Conservation (phyloP, 23 tunicate genomes). For the Botrylloides violaceus region DNA sequence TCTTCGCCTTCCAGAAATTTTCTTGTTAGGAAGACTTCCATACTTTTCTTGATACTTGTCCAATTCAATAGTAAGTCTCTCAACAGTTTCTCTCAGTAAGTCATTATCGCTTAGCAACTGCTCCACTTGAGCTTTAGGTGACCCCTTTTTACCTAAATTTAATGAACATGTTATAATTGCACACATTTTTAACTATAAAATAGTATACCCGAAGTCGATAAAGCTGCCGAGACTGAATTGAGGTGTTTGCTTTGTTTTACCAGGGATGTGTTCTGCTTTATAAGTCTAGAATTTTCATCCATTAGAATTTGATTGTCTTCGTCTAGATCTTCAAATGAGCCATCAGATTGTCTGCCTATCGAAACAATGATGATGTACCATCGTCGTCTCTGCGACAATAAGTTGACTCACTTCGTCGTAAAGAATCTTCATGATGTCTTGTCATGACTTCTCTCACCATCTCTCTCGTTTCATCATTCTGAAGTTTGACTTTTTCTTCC, state of each 20-base stretch:
- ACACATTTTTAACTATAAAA: no score
- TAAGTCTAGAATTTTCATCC: constrained; percentile 13
- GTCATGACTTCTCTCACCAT: constrained; percentile 58
- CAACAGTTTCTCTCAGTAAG: constrained; percentile 36
- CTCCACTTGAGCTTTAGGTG: constrained; percentile 37
- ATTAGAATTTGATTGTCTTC: constrained; percentile 18
- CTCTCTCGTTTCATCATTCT: constrained; percentile 54
- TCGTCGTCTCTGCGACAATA: no score
- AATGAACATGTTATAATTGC: not conserved
- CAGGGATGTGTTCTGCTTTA: constrained; percentile 2
- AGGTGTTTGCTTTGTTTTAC: constrained; percentile 11
- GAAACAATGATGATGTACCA: no score
- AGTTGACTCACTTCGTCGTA: constrained; percentile 20
- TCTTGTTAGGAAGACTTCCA: constrained; percentile 24
- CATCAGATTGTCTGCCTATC: constrained; percentile 7
- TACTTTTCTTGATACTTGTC: constrained; percentile 52
- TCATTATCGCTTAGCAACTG: constrained; percentile 63
- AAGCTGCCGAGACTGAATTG: not conserved
- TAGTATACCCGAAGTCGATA: not conserved
- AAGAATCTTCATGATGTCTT: constrained; percentile 26
- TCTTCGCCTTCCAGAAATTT: not conserved
- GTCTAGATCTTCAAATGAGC: constrained; percentile 18
- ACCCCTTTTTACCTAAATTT: constrained; percentile 14
- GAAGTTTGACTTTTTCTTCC: constrained; percentile 53
- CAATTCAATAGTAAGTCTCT: constrained; percentile 50